Percentiles rank a stretch among this genome's conserved stretches.
Evolutionary conservation across 2,113 vertebrate species (phyloP).

Genomic region (Cygnus buccinator): DNA sequence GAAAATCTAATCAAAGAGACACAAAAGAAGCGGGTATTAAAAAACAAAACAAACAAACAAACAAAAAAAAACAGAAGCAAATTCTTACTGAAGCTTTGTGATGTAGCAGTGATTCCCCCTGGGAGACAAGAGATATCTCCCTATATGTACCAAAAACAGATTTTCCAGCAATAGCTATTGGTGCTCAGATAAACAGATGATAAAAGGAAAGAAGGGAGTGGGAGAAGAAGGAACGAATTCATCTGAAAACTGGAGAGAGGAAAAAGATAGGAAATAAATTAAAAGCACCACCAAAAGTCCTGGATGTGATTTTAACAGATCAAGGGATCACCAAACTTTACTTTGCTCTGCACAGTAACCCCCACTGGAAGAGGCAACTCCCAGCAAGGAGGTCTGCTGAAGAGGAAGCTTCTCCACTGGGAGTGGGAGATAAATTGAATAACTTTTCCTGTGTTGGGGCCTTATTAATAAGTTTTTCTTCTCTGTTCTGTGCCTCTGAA

Average conservation of each 20-base stretch:
- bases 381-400: background rate
- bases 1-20: background rate
- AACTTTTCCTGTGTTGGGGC: background rate
- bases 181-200: background rate
- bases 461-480: background rate
- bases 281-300: background rate
- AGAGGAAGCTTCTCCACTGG: background rate
- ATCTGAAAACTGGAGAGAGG: background rate
- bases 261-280: background rate
- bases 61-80: background rate
- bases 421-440: background rate
- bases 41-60: background rate
- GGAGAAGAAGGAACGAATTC: background rate
- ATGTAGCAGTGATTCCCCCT: background rate
- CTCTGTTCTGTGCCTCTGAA: background rate
- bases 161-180: background rate
- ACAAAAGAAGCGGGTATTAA: background rate
- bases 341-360: background rate
- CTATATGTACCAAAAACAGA: background rate
- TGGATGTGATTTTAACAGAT: background rate
- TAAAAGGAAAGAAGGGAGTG: background rate
- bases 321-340: background rate
- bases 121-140: background rate
- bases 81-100: background rate
- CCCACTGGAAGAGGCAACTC: fast-evolving